Conservation (phyloP, 1,140 invertebrate species). For the Paralvinella palmiformis region DNA sequence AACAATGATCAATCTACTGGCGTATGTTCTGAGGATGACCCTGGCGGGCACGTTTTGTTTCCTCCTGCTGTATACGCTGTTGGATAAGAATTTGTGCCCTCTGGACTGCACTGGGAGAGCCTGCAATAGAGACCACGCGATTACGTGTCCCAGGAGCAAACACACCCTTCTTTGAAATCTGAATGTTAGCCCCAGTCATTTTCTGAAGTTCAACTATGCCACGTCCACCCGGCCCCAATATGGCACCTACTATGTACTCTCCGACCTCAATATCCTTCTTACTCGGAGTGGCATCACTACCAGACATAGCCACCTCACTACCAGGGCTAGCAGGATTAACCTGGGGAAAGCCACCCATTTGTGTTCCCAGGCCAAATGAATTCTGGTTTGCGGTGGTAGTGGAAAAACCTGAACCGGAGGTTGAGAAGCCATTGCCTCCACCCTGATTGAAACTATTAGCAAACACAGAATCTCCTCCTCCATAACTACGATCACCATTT, state of each 20-base stretch:
- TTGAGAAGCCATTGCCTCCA: not conserved
- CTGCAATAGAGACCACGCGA: slow-evolving; percentile 92
- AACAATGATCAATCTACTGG: no score
- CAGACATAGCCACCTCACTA: no score
- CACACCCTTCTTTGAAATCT: slow-evolving; percentile 97
- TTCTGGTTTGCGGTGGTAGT: slow-evolving; percentile 66
- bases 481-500: slow-evolving; percentile 55
- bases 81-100: slow-evolving; percentile 91
- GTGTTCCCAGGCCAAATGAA: slow-evolving; percentile 71
- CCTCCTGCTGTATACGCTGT: slow-evolving; percentile 90
- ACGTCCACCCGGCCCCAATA: slow-evolving; percentile 90
- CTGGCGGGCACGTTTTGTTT: slow-evolving; percentile 73
- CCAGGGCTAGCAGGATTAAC: slow-evolving; percentile 42
- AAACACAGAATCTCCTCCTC: slow-evolving; percentile 6
- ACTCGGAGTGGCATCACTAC: slow-evolving; percentile 58
- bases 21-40: slow-evolving; percentile 2
- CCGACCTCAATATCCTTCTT: slow-evolving; percentile 86
- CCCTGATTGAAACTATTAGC: not conserved
- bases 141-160: slow-evolving; percentile 93
- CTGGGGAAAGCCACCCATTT: slow-evolving; percentile 29
- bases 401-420: slow-evolving; percentile 66
- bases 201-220: slow-evolving; percentile 95
- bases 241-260: slow-evolving; percentile 88
- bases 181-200: slow-evolving; percentile 90
- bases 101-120: slow-evolving; percentile 75